Percentiles rank a stretch among this genome's conserved stretches.
phyloP scores from a whole-genome alignment of 2,113 vertebrate genomes.

The Cathartes aura region DNA sequence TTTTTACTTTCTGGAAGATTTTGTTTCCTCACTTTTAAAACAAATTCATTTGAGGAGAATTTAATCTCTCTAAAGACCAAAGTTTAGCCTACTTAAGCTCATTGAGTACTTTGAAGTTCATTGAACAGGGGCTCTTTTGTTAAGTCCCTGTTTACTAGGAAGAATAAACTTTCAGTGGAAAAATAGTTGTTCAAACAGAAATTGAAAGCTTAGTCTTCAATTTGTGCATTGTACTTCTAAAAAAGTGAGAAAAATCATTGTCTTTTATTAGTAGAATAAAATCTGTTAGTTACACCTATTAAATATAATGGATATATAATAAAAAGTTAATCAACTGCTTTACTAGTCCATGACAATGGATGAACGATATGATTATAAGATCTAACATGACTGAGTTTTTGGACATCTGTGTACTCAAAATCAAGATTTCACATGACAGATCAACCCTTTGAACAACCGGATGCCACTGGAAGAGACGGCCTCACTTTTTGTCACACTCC shows the following conservation, averaged over 20 bases:
- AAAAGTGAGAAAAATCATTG: not conserved
- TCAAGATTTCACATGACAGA: not conserved
- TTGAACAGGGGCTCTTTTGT: not conserved
- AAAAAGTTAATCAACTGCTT: not conserved
- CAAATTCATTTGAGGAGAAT: not conserved
- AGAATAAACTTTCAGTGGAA: not conserved
- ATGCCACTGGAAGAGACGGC: not conserved
- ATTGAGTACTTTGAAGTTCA: not conserved
- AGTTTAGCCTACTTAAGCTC: not conserved
- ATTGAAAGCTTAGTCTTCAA: not conserved
- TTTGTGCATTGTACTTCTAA: not conserved
- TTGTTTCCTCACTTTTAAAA: not conserved
- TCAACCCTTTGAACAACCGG: not conserved
- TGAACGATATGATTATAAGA: not conserved
- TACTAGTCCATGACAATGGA: not conserved
- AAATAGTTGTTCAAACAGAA: not conserved
- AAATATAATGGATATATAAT: not conserved
- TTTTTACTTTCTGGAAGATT: not conserved
- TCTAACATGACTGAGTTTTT: not conserved
- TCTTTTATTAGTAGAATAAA: not conserved
- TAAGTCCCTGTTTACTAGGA: not conserved
- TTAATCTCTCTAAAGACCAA: not conserved
- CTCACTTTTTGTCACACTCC: not conserved
- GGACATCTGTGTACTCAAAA: not conserved
- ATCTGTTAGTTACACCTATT: not conserved